Evolutionary conservation across 2,888 invertebrate species (phyloP).

Genomic region (Nebria salina): DNA sequence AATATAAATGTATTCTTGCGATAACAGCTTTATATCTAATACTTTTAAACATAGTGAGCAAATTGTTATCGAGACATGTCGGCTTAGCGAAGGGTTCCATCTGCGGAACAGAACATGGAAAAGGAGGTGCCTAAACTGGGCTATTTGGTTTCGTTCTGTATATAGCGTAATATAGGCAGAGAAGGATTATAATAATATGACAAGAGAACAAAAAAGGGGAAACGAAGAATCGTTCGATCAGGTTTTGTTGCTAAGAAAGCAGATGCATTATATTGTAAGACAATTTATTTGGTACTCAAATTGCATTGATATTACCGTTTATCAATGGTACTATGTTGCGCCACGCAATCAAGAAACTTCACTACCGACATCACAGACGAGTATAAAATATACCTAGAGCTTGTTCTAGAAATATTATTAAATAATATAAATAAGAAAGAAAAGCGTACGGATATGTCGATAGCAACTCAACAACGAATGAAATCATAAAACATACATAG

Average conservation of each 20-base stretch:
- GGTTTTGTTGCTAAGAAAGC: slow-evolving; percentile 29
- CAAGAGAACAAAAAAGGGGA: neutral
- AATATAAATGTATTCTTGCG: neutral
- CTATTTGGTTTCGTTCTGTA: neutral
- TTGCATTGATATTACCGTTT: slow-evolving; percentile 10
- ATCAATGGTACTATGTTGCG: slow-evolving; percentile 4
- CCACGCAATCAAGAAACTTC: neutral
- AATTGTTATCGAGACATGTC: neutral
- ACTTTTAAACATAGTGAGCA: neutral
- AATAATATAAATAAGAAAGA: too few relatives aligned
- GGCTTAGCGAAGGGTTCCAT: neutral
- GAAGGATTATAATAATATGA: slow-evolving; percentile 13
- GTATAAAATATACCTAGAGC: too few relatives aligned
- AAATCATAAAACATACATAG: too few relatives aligned
- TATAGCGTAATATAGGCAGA: neutral
- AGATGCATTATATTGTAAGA: slow-evolving; percentile 29
- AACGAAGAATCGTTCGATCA: neutral
- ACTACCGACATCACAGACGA: slow-evolving; percentile 9
- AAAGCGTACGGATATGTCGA: too few relatives aligned
- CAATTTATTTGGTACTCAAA: slow-evolving; percentile 14
- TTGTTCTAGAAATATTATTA: too few relatives aligned
- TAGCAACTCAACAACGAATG: too few relatives aligned
- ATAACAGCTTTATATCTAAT: neutral
- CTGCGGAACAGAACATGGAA: slow-evolving; percentile 23
- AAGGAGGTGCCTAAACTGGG: slow-evolving; percentile 34